Base-by-base conservation (phyloP, 2,888 invertebrate species). In the Strigamia crassipes region DNA sequence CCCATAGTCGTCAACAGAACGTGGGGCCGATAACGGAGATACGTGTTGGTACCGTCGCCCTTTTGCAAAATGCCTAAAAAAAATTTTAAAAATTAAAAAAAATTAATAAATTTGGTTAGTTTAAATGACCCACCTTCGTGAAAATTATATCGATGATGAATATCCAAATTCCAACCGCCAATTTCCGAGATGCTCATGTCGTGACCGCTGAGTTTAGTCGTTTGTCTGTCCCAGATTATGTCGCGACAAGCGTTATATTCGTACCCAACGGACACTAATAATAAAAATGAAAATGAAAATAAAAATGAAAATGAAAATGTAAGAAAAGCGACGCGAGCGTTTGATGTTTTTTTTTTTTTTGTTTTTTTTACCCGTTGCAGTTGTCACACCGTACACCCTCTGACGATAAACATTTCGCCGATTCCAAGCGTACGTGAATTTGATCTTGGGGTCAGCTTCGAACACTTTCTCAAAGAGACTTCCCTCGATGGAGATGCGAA, bases 111-210 rank as follows among this genome's bases (percentile, higher is more conserved):
- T 34, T 13, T 42, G n/a, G 9, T 34, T 78, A 21, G 15, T 73
- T 73, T 13, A 12, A 73, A 21, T 21, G n/a, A 80, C 66, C 83
- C 85, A 88, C 92, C 98, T 90, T 99, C 97, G 87, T 97, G 96
- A 91, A 97, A 97, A 88, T 99, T 99, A 89, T 98, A 98, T 88
- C 97, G 96, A 89, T 99, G 99, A 89, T 99, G 98, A 84, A 98
- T 96, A 87, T 99, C 96, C 82, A 99, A 90, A 80, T 98, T 97
- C 98, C 98, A 99, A 78, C 97, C 97, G 0, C 98, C 98, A 82
- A 98, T 94, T 87, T 97, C 97, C 0, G 98, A 96, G 84, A 97
- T 97, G 86, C 96, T 96, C 80, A 98, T 96, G 88, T 97, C 97
- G 88, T 96, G 97, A 27, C 98, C 98, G 88, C 96, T 95, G 85